Evolutionary conservation across 2,113 vertebrate genomes (phyloP).

Genomic region (Atractosteus spatula): DNA sequence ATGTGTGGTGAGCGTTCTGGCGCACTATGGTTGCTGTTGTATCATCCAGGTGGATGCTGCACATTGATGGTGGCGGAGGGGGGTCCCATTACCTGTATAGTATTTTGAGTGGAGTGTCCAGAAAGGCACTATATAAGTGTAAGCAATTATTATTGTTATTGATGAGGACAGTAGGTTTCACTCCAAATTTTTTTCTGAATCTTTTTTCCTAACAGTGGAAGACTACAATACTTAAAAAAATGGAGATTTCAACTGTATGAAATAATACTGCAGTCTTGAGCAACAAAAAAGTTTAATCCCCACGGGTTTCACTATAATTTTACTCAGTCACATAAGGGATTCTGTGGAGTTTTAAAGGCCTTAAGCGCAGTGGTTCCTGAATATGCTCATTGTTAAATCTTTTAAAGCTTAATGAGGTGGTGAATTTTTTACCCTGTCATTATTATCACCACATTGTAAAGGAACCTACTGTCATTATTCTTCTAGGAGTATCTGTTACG

Average conservation of each 20-base stretch:
- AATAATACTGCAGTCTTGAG: no score
- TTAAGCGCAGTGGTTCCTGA: background rate
- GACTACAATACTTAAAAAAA: background rate
- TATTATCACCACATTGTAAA: background rate
- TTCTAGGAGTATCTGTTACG: background rate
- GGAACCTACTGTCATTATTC: background rate
- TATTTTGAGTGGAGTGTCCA: no score
- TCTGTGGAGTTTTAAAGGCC: background rate
- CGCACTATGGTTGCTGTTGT: no score
- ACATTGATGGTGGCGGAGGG: no score
- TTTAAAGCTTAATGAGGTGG: constrained; percentile 10
- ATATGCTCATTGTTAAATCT: background rate
- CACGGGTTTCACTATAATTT: background rate
- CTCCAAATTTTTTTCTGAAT: no score
- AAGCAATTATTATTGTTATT: no score
- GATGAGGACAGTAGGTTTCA: no score
- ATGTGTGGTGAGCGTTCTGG: no score
- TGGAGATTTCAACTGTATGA: no score
- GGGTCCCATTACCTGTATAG: no score
- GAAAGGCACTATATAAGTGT: no score
- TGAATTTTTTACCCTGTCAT: constrained; percentile 2
- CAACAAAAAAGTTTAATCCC: background rate
- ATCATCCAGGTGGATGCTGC: no score
- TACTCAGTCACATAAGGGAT: background rate
- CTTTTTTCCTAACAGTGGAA: background rate